Conservation (phyloP, 2,888 invertebrate genomes). For the Megastigmus dorsalis region DNA sequence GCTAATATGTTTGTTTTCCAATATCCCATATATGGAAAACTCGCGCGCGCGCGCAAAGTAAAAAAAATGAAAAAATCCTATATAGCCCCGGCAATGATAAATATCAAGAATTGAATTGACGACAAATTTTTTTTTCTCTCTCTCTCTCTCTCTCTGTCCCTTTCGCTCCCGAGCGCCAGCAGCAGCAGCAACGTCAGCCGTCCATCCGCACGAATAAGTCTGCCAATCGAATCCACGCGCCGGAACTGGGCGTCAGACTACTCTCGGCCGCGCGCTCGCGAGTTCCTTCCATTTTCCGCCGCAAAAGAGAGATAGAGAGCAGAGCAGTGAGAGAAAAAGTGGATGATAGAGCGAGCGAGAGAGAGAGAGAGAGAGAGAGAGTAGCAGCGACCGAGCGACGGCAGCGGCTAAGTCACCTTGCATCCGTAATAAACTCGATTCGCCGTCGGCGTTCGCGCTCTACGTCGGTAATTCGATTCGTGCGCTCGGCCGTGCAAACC, state of each 20-base stretch:
- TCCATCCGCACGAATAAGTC: too few relatives aligned
- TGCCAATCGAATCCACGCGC: conserved; percentile 36
- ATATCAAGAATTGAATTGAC: conserved; percentile 13
- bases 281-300: conserved; percentile 23
- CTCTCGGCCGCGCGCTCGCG: neutral
- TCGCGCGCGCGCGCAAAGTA: neutral
- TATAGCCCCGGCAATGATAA: neutral
- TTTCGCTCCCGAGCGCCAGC: neutral
- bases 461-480: conserved; percentile 44
- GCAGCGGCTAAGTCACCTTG: conserved; percentile 10
- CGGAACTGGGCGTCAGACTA: conserved; percentile 25
- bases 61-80: neutral
- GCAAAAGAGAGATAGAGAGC: neutral
- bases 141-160: neutral
- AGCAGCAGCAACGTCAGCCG: too few relatives aligned
- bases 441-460: conserved; percentile 38
- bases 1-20: conserved; percentile 1
- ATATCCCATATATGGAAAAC: too few relatives aligned
- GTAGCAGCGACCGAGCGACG: neutral
- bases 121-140: conserved; percentile 3
- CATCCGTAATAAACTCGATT: conserved; percentile 52
- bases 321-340: neutral
- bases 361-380: neutral
- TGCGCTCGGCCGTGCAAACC: conserved; percentile 37
- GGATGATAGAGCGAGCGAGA: neutral